Conservation (phyloP, 30 jellyfish, hydroid and myxozoan species). For the Pseudorhiza aurosa region DNA sequence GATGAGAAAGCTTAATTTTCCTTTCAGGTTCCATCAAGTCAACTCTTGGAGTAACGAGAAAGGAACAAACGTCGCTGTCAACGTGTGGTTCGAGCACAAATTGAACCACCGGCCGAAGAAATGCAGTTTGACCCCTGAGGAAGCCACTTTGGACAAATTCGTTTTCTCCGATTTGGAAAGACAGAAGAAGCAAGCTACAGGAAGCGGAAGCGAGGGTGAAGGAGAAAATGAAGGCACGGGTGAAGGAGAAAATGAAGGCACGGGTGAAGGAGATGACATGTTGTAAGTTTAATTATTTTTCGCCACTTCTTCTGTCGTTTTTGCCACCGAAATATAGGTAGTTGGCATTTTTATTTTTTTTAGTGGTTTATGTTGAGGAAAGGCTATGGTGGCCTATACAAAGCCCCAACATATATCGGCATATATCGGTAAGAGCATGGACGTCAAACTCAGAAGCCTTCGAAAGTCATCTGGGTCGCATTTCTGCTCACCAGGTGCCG, state of each 20-base stretch:
- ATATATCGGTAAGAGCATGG: too few relatives aligned
- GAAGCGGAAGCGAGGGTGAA: conserved; percentile 23
- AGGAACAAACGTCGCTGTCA: conserved; percentile 89
- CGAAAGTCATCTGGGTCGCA: too few relatives aligned
- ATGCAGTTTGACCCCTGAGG: conserved; percentile 65
- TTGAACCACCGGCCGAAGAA: conserved; percentile 69
- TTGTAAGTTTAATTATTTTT: neutral
- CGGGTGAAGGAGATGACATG: neutral
- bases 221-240: neutral
- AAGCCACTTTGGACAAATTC: conserved; percentile 74
- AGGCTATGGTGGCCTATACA: too few relatives aligned
- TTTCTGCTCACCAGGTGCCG: too few relatives aligned
- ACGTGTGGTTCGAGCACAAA: conserved; percentile 83
- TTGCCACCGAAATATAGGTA: neutral
- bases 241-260: neutral
- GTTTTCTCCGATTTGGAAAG: conserved; percentile 65
- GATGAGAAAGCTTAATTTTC: neutral
- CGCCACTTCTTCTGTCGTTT: too few relatives aligned
- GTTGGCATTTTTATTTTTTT: neutral
- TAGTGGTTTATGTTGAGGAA: neutral
- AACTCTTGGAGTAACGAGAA: conserved; percentile 77
- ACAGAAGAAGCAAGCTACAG: conserved; percentile 49
- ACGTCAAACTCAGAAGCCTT: too few relatives aligned
- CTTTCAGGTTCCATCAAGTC: conserved; percentile 88
- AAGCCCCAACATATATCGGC: too few relatives aligned